Conservation (phyloP, 2,797 vertebrate genomes). For the Pteropus rufus region DNA sequence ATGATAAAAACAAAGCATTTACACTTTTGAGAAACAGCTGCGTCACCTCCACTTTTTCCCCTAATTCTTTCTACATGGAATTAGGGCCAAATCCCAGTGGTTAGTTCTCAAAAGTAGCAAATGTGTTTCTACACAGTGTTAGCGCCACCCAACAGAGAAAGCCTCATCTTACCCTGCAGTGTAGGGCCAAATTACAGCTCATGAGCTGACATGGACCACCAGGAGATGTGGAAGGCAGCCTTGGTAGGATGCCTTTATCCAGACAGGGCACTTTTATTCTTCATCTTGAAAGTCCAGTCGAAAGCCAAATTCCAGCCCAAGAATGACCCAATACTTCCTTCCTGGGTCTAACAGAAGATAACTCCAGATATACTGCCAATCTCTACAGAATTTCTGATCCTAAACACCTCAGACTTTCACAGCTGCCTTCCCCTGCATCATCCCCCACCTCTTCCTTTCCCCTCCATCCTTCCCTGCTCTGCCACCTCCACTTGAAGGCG, state of each 20-base stretch:
- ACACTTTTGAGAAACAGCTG: not conserved
- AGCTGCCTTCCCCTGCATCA: not conserved
- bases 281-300: not conserved
- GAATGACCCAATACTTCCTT: not conserved
- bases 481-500: not conserved
- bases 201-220: accelerated
- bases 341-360: not conserved
- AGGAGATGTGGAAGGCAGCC: accelerated
- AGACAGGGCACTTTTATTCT: not conserved
- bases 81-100: not conserved
- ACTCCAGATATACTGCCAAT: not conserved
- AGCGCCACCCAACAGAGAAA: not conserved
- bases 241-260: not conserved
- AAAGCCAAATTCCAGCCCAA: not conserved
- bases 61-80: not conserved
- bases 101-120: not conserved
- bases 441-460: too few relatives aligned
- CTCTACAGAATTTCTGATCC: not conserved
- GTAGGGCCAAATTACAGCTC: not conserved
- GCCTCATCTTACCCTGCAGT: not conserved
- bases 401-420: not conserved
- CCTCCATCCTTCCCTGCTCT: not conserved
- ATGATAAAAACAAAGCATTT: not conserved
- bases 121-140: not conserved
- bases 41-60: not conserved